These are phyloP conservation scores for Melikaiella ostensackeni DNA, from an alignment of 2,888 invertebrate species.

Conservation along the genomic window DNA sequence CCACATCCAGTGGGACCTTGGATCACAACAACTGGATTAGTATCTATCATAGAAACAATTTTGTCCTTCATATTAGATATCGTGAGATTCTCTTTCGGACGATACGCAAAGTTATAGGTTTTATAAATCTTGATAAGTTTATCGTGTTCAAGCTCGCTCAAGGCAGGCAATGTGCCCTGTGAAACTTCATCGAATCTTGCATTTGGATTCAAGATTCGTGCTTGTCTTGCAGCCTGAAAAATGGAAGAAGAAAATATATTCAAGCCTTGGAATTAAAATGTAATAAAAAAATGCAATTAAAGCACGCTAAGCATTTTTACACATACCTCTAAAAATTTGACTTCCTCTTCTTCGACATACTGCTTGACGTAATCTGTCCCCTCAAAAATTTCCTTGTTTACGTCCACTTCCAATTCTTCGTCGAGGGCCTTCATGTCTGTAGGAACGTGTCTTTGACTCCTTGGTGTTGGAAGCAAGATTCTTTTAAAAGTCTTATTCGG, in stretches of 20 bases:
- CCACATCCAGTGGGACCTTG: conserved; percentile 98
- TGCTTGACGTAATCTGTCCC: conserved; percentile 68
- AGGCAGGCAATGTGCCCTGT: conserved; percentile 61
- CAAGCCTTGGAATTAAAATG: not conserved
- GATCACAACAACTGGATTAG: conserved; percentile 88
- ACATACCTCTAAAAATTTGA: conserved; percentile 63
- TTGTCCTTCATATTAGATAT: conserved; percentile 73
- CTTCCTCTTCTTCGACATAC: conserved; percentile 68
- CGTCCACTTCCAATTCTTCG: conserved; percentile 12
- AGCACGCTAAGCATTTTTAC: not conserved
- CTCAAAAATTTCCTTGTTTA: not conserved
- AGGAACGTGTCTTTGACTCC: conserved; percentile 31
- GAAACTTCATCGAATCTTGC: conserved; percentile 66
- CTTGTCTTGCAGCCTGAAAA: conserved; percentile 41
- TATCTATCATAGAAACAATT: conserved; percentile 84
- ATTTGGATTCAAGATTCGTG: not conserved
- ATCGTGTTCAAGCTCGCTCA: conserved; percentile 56
- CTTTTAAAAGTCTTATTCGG: conserved; percentile 66
- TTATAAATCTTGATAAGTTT: conserved; percentile 67
- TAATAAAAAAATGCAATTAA: no score
- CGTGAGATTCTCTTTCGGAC: conserved; percentile 63
- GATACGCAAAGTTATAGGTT: conserved; percentile 70
- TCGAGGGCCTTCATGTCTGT: conserved; percentile 12
- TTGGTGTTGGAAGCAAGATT: conserved; percentile 14
- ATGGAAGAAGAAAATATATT: conserved; percentile 31